These are phyloP conservation scores for Gephyroberyx darwinii DNA, from an alignment of 2,797 vertebrate genomes.

Conservation along the genomic window DNA sequence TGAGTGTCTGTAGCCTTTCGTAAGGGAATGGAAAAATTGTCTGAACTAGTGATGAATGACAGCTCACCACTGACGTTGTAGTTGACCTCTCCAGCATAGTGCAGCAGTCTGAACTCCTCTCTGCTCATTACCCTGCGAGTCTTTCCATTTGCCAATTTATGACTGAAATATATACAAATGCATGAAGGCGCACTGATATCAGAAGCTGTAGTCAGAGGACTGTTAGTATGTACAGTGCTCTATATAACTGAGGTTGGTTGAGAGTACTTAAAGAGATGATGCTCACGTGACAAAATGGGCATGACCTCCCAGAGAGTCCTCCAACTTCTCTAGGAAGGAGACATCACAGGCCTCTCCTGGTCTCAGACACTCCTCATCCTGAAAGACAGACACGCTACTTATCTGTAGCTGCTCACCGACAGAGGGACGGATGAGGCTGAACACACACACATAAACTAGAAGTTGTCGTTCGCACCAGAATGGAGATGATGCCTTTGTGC, in stretches of 20 bases:
- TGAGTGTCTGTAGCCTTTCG: neutral
- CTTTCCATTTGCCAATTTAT: conserved; percentile 95
- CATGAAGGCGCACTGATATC: neutral
- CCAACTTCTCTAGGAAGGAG: conserved; percentile 95
- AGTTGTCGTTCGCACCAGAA: conserved; percentile 82
- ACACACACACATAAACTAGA: neutral
- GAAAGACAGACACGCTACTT: conserved; percentile 34
- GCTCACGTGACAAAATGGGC: conserved; percentile 96
- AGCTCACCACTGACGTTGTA: conserved; percentile 90
- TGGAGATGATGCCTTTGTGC: conserved; percentile 96
- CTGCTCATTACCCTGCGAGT: conserved; percentile 90
- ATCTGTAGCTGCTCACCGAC: neutral
- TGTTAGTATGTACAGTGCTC: no score
- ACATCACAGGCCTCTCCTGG: conserved; percentile 93
- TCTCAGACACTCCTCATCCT: conserved; percentile 97
- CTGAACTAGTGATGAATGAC: neutral
- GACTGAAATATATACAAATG: conserved; percentile 77
- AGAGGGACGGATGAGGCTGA: neutral
- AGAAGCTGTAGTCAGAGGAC: neutral
- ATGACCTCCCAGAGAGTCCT: conserved; percentile 90
- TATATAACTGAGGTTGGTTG: neutral
- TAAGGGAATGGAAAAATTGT: neutral
- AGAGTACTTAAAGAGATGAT: neutral
- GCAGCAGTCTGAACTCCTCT: conserved; percentile 93
- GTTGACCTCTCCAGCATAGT: conserved; percentile 98